Base-by-base conservation (phyloP, 1,140 invertebrate species). In the Physella acuta region DNA sequence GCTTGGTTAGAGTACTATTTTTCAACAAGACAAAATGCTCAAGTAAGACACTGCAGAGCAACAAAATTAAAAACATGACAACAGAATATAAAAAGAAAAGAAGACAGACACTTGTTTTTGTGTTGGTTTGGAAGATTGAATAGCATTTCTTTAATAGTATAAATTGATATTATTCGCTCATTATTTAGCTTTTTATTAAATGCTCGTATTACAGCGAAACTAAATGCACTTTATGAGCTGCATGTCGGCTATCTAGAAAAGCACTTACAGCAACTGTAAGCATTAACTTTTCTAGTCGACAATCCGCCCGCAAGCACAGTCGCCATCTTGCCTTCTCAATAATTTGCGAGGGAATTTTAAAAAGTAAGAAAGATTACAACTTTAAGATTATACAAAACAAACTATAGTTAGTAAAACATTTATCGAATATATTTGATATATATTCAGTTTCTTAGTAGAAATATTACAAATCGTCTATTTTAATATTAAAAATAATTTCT, bases 231-330 rank as follows among this genome's bases (percentile, higher is more conserved):
- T 56, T 67, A 67, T 56, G 64, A 67, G 53, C 51, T 56, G n/a
- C 51, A 14, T 67, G 53, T 67, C 53, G 51, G 39, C 64, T 36
- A 20, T 56, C 44, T 26, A 67, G 53, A 67, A 39, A 37, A 67
- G 64, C 51, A 67, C 34, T 67, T 67, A 56, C 64, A 67, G 17
- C 64, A 37, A 39, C 53, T 36, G 53, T 67, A 56, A 67, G 64
- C 64, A 37, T 37, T 20, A 67, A 56, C 64, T 67, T 67, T 67
- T 67, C 64, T 56, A 56, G 51, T 67, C 64, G 64, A 67, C 64
- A 67, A 36, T 55, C 33, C 51, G 64, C 64, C 24, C 64, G 4
- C 24, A 55, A 55, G 64, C 53, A 67, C 4, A 31, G 64, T 17
- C 64, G 64, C 64, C 64, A 67, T 67, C 64, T 67, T 67, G 64